phyloP scores from a whole-genome alignment of 2,888 invertebrate genomes.

The Tillus elongatus region DNA sequence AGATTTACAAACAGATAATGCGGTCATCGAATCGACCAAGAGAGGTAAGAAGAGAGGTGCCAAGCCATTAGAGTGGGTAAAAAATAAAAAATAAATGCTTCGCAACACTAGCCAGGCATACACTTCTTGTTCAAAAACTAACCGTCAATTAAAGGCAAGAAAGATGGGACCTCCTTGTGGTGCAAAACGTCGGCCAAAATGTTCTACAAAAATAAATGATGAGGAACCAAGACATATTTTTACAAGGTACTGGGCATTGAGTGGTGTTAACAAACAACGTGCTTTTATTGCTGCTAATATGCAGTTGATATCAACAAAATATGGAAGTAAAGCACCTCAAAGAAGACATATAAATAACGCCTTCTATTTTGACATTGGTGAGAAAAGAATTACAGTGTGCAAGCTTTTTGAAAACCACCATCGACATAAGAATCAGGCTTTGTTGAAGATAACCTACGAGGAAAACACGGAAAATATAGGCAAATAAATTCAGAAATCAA shows the following conservation, averaged over 20 bases:
- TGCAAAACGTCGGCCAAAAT: constrained; percentile 3
- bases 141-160: constrained; percentile 1
- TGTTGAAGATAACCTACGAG: constrained; percentile 1
- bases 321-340: not conserved
- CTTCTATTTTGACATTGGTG: constrained; percentile 3
- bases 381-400: constrained; percentile 1
- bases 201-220: constrained; percentile 2
- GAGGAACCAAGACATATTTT: not conserved
- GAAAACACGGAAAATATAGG: constrained; percentile 3
- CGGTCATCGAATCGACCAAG: constrained; percentile 1
- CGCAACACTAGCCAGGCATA: constrained; percentile 4
- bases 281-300: constrained; percentile 3
- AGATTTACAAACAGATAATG: constrained; percentile 3
- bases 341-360: not conserved
- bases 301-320: constrained; percentile 3
- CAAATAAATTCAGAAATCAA: constrained; percentile 3
- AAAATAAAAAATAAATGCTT: constrained; percentile 3
- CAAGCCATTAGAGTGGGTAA: constrained; percentile 3
- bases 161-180: constrained; percentile 2
- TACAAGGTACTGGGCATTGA: constrained; percentile 4
- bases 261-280: constrained; percentile 2
- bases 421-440: constrained; percentile 3
- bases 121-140: constrained; percentile 3
- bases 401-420: not conserved
- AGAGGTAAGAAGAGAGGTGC: constrained; percentile 1